Percentiles rank a stretch among this genome's conserved stretches.
These are phyloP conservation scores for Pyrrhura leucotis DNA, from an alignment of 2,797 vertebrate genomes.

Conservation along the genomic window DNA sequence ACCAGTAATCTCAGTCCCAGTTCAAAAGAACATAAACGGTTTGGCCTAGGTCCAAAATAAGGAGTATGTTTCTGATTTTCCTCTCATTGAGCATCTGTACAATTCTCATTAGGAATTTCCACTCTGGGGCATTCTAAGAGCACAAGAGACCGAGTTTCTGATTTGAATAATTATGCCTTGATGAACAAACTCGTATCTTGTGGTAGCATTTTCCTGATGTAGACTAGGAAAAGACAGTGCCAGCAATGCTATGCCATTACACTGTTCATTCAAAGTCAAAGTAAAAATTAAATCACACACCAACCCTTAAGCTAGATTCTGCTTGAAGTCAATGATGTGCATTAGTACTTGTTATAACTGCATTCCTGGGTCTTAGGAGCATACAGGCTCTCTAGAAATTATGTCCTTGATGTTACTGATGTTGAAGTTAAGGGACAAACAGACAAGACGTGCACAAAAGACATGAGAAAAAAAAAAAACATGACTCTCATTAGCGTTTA, in stretches of 20 bases:
- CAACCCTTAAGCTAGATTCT: not conserved
- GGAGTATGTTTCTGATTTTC: not conserved
- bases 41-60: constrained; percentile 16
- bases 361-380: not conserved
- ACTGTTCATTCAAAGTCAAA: constrained; percentile 7
- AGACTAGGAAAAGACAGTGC: not conserved
- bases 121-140: not conserved
- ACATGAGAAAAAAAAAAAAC: accelerated
- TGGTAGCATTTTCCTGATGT: not conserved
- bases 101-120: constrained; percentile 46
- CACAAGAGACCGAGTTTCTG: constrained; percentile 4
- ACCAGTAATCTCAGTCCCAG: constrained; percentile 9
- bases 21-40: constrained; percentile 29
- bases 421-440: not conserved
- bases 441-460: not conserved
- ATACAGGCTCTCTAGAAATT: not conserved
- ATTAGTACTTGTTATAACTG: not conserved
- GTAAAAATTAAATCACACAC: not conserved
- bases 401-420: not conserved
- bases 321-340: not conserved
- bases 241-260: not conserved
- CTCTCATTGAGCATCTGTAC: not conserved
- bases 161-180: constrained; percentile 19
- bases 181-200: not conserved
- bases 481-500: not conserved